Percentiles rank a stretch among this genome's conserved stretches.
Conservation (phyloP, 2,888 invertebrate genomes). For the Aromia moschata region DNA sequence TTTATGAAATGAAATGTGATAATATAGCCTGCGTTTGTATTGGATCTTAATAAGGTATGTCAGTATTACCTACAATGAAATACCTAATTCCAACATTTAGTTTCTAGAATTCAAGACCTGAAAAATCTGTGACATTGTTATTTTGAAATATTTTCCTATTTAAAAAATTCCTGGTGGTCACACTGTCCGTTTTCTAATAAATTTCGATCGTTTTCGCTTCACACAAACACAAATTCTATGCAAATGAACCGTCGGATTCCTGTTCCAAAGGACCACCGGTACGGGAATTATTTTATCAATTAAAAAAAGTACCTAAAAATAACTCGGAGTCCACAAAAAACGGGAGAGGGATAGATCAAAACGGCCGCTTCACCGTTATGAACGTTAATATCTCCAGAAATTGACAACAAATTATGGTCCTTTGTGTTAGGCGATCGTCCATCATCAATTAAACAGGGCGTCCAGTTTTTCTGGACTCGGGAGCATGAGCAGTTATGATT, state of each 20-base stretch:
- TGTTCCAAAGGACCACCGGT: constrained; percentile 33
- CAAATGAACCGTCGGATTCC: background rate
- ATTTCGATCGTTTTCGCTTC: background rate
- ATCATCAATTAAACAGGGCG: constrained; percentile 62
- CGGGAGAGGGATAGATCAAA: constrained; percentile 48
- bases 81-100: too few species aligned
- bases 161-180: too few species aligned
- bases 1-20: too few species aligned
- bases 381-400: constrained; percentile 63
- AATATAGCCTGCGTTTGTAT: too few species aligned
- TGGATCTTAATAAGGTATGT: too few species aligned
- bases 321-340: constrained; percentile 30
- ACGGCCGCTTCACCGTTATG: constrained; percentile 59
- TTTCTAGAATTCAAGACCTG: too few species aligned
- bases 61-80: too few species aligned
- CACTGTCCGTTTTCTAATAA: background rate
- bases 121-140: too few species aligned
- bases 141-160: too few species aligned
- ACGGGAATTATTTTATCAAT: background rate
- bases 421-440: constrained; percentile 62
- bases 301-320: constrained; percentile 26
- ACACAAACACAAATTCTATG: background rate
- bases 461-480: constrained; percentile 53
- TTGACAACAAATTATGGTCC: constrained; percentile 65
- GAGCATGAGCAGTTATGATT: constrained; percentile 54